phyloP scores from a whole-genome alignment of 2,797 vertebrate species.

The Bradypus variegatus region DNA sequence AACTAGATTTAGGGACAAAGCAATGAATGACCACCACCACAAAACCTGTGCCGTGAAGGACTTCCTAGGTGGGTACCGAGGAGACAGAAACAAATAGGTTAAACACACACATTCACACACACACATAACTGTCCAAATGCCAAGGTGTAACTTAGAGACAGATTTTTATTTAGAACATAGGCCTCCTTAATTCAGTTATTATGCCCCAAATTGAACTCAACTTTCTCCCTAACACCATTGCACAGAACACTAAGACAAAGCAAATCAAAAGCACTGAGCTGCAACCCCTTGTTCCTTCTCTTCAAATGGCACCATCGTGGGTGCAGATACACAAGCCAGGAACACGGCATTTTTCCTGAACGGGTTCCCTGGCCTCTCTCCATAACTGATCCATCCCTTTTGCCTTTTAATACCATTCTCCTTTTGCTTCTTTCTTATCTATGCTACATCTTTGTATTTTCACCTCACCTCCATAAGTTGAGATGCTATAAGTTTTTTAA shows the following conservation, averaged over 20 bases:
- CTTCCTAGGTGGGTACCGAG: too few relatives aligned
- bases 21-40: not conserved
- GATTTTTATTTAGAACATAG: not conserved
- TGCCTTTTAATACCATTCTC: too few relatives aligned
- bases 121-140: too few relatives aligned
- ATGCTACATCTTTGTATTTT: not conserved
- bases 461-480: not conserved
- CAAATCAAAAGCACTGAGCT: too few relatives aligned
- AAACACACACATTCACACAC: too few relatives aligned
- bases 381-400: too few relatives aligned
- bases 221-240: not conserved
- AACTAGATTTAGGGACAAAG: too few relatives aligned
- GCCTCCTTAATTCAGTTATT: not conserved
- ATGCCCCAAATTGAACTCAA: not conserved
- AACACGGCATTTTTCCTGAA: not conserved
- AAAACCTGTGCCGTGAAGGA: not conserved
- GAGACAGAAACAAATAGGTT: not conserved
- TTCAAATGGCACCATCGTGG: not conserved
- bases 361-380: not conserved
- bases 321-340: fast-evolving
- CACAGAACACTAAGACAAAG: not conserved
- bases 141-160: not conserved
- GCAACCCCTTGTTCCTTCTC: not conserved
- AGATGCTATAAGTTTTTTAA: not conserved
- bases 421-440: too few relatives aligned